These are phyloP conservation scores for Spilosoma lubricipeda DNA, from an alignment of 2,888 invertebrate genomes.

Conservation along the genomic window DNA sequence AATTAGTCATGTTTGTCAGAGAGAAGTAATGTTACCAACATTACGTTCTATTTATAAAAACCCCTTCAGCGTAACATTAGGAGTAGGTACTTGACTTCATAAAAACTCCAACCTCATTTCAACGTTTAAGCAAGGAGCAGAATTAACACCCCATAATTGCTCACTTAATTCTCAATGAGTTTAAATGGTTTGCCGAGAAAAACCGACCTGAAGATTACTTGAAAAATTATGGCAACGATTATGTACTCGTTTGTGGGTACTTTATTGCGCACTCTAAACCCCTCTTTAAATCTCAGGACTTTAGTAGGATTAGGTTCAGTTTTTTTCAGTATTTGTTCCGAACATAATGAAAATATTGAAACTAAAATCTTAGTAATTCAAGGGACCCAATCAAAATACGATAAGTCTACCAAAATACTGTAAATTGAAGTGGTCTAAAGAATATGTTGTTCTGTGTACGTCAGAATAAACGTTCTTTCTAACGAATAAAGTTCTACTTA, in stretches of 20 bases:
- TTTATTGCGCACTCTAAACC: conserved; percentile 30
- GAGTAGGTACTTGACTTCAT: neutral
- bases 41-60: neutral
- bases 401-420: too few species aligned
- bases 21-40: neutral
- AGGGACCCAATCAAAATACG: too few species aligned
- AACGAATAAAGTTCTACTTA: neutral
- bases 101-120: neutral
- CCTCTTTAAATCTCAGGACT: conserved; percentile 26
- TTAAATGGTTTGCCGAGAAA: conserved; percentile 29
- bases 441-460: too few species aligned
- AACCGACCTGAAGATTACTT: conserved; percentile 35
- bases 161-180: conserved; percentile 45
- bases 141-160: conserved; percentile 49
- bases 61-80: neutral
- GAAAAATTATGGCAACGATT: conserved; percentile 44
- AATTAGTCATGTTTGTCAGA: neutral
- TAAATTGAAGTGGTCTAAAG: too few species aligned
- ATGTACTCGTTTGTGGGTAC: conserved; percentile 31
- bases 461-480: too few species aligned
- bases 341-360: too few species aligned
- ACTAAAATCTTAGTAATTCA: too few species aligned
- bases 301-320: conserved; percentile 26
- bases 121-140: conserved; percentile 19
- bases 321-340: conserved; percentile 23